Percentiles rank a stretch among this genome's conserved stretches.
These are phyloP conservation scores for Microplitis manilae DNA, from an alignment of 2,888 invertebrate genomes.

Conservation along the genomic window DNA sequence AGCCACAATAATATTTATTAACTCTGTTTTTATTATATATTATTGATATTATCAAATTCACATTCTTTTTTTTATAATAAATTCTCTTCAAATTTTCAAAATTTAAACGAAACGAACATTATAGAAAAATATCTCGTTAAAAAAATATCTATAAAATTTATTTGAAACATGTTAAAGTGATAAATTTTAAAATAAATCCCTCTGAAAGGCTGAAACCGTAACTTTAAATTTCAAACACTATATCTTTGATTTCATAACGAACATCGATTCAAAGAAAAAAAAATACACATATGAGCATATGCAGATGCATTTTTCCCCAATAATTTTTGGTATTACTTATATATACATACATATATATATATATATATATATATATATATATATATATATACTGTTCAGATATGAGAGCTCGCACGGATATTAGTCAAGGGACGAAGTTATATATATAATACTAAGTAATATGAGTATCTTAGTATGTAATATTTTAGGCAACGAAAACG, in stretches of 20 bases:
- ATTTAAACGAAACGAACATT: too few relatives aligned
- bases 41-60: background rate
- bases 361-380: constrained; percentile 17
- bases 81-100: too few relatives aligned
- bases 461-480: constrained; percentile 30
- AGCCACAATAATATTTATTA: background rate
- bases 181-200: background rate
- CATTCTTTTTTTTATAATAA: too few relatives aligned
- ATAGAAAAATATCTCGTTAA: background rate
- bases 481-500: constrained; percentile 38
- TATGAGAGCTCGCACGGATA: constrained; percentile 48
- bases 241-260: constrained; percentile 19
- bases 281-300: constrained; percentile 34
- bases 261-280: constrained; percentile 23
- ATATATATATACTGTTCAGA: background rate
- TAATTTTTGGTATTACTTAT: background rate
- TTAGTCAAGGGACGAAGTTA: constrained; percentile 48
- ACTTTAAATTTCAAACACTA: constrained; percentile 2
- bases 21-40: background rate
- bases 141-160: background rate
- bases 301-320: constrained; percentile 34
- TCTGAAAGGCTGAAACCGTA: background rate
- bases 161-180: background rate
- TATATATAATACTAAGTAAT: constrained; percentile 21
- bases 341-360: constrained; percentile 13